Evolutionary conservation across 2,113 vertebrate genomes (phyloP).

Genomic region (Sula dactylatra): DNA sequence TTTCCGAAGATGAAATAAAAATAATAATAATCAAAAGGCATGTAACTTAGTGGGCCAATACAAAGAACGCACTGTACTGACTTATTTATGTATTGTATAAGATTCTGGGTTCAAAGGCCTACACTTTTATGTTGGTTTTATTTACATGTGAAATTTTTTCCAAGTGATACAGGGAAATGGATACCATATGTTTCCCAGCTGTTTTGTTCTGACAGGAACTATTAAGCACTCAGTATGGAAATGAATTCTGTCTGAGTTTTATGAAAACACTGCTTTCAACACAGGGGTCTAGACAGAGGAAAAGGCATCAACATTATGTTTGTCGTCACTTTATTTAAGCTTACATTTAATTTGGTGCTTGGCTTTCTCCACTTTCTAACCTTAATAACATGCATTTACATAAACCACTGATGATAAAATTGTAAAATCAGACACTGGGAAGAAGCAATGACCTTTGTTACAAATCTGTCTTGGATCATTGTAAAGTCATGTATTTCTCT

Average conservation of each 20-base stretch:
- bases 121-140: conserved; percentile 84
- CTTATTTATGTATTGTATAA: conserved; percentile 78
- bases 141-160: conserved; percentile 86
- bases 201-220: conserved; percentile 79
- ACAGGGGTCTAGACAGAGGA: conserved; percentile 71
- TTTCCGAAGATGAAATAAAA: conserved; percentile 63
- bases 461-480: neutral
- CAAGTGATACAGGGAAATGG: conserved; percentile 84
- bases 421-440: neutral
- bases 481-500: neutral
- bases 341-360: conserved; percentile 34
- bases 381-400: neutral
- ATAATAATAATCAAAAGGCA: conserved; percentile 48
- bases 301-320: conserved; percentile 65
- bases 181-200: conserved; percentile 86
- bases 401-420: neutral
- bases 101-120: conserved; percentile 77
- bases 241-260: conserved; percentile 80
- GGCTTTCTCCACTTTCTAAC: conserved; percentile 17
- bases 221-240: conserved; percentile 78
- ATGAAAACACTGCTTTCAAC: conserved; percentile 77
- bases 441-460: neutral
- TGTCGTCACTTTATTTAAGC: conserved; percentile 54
- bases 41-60: conserved; percentile 61
- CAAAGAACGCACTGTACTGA: conserved; percentile 71